Base-by-base conservation (phyloP, 2,113 vertebrate species). In the Heterotilapia buettikoferi region DNA sequence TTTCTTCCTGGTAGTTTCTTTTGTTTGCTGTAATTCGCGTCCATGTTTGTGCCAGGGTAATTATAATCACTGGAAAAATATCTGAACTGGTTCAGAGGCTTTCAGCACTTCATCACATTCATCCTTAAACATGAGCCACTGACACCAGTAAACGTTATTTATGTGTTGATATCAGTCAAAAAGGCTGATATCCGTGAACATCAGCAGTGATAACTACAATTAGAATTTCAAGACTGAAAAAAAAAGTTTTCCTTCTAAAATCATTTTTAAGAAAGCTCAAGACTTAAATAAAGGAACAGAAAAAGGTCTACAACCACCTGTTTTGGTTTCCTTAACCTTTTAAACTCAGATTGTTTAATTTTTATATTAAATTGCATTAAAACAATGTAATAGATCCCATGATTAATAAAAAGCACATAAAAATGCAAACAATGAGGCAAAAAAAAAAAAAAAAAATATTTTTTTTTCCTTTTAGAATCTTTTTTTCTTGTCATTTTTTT, bases 271-370 rank as follows among this genome's bases (percentile, higher is more conserved):
- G 31, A 63, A 36, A 63, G 1, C n/a, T 56, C 53, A 21, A 54
- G 31, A 36, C 31, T 66, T 66, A 66, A 66, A n/a, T 63, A 36
- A 0, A 66, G 18, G 0, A 13, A 21, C 31, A 38, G 61, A 13
- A 38, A 66, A 66, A 3, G 61, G 33, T 66, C 33, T 14, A 43
- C 1, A 43, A 0, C n/a, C 7, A 40, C 36, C 6, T 68, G 36
- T 14, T 40, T 9, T 6, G 36, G n/a, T 71, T 16, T 71, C 6
- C 0, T 68, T 21, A 38, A 38, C 61, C 21, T 6, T 40, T 19
- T 5, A 63, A 63, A 36, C 18, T 36, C 31, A 33, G 9, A 36
- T 19, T 63, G 29, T 19, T 63, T 11, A 33, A 2, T 36, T 36
- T 66, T 66, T 36, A 66, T 66, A 66, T 66, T 36, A 38, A 66